These are phyloP conservation scores for Steinernema hermaphroditum DNA, from an alignment of 2,888 invertebrate species.

Conservation along the genomic window DNA sequence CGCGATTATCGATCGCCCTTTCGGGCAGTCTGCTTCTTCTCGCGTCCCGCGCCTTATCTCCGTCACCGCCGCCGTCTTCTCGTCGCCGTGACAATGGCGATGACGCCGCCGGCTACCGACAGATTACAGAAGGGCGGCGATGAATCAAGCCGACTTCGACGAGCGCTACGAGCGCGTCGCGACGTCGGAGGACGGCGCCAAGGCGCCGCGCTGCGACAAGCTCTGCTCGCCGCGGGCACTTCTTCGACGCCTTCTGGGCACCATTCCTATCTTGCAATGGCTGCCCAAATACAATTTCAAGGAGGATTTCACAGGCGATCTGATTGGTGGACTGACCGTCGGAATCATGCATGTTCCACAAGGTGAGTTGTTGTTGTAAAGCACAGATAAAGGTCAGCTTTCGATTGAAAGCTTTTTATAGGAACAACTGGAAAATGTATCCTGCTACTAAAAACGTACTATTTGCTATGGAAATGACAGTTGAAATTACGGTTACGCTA, in stretches of 20 bases:
- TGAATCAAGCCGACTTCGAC: slow-evolving; percentile 21
- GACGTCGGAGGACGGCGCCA: neutral
- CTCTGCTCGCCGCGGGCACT: neutral
- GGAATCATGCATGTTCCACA: slow-evolving; percentile 62
- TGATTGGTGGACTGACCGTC: slow-evolving; percentile 56
- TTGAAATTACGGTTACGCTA: no score
- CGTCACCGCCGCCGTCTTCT: no score
- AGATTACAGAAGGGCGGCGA: neutral
- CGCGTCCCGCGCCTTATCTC: neutral
- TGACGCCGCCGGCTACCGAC: neutral
- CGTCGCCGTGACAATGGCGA: neutral
- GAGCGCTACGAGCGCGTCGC: slow-evolving; percentile 25
- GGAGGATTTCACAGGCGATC: slow-evolving; percentile 49
- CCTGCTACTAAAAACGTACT: no score
- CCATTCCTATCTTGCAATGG: slow-evolving; percentile 35
- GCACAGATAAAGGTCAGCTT: no score
- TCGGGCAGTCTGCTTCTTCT: neutral
- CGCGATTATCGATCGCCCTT: neutral
- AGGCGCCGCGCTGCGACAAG: neutral
- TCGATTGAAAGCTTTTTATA: no score
- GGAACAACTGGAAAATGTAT: no score
- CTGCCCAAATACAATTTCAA: slow-evolving; percentile 46
- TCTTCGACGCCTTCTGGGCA: neutral
- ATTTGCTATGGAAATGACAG: no score
- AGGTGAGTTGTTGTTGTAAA: slow-evolving; percentile 30